phyloP scores from a whole-genome alignment of 2,113 vertebrate species.

The Plecturocebus donacophilus region DNA sequence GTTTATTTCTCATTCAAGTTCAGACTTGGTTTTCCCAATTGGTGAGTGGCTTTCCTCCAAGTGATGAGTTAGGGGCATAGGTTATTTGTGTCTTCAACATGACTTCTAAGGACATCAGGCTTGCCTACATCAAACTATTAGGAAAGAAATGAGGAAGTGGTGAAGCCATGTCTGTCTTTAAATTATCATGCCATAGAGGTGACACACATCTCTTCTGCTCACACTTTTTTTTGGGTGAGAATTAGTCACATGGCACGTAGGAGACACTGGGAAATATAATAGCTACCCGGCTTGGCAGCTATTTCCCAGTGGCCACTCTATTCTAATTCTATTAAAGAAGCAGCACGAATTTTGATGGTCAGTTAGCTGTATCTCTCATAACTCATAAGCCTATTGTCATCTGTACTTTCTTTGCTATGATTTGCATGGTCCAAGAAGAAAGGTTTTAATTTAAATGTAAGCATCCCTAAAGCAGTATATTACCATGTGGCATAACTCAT shows the following conservation, averaged over 20 bases:
- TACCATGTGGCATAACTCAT: background rate
- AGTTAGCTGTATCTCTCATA: background rate
- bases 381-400: background rate
- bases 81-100: background rate
- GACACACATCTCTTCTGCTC: background rate
- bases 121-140: background rate
- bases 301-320: background rate
- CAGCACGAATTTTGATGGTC: background rate
- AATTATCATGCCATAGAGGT: background rate
- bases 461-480: background rate
- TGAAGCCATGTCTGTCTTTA: background rate
- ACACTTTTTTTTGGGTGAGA: background rate
- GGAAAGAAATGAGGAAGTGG: background rate
- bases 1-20: slow-evolving; percentile 14
- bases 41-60: background rate
- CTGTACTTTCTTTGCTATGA: slow-evolving; percentile 14
- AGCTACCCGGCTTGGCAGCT: background rate
- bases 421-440: background rate
- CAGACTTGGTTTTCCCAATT: background rate
- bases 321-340: background rate
- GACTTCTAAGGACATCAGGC: background rate
- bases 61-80: background rate
- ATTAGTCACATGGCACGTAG: background rate
- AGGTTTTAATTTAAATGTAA: slow-evolving; percentile 23
- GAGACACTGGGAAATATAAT: background rate